These are phyloP conservation scores for Salmo trutta DNA, from an alignment of 2,797 vertebrate species.

Conservation along the genomic window DNA sequence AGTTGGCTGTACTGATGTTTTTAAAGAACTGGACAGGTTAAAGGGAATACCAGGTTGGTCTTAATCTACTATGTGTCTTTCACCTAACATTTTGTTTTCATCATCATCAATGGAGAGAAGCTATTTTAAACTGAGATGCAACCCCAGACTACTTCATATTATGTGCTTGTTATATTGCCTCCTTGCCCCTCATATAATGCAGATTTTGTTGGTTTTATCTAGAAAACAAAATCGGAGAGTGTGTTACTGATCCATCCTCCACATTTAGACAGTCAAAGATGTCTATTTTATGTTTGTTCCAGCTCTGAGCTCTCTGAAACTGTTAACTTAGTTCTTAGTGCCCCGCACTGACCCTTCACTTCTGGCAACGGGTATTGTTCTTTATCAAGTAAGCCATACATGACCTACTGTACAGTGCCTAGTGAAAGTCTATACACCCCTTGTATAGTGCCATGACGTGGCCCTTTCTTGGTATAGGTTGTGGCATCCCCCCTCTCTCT, in stretches of 20 bases:
- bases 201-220: background rate
- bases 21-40: background rate
- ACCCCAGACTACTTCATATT: background rate
- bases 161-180: background rate
- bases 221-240: background rate
- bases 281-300: background rate
- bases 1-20: background rate
- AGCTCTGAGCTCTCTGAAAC: background rate
- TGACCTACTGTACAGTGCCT: background rate
- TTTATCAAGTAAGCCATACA: background rate
- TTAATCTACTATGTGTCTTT: background rate
- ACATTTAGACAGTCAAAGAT: no score
- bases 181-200: background rate
- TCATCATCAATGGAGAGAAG: background rate
- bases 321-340: background rate
- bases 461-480: background rate
- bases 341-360: background rate
- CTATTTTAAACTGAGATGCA: background rate
- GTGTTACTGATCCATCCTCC: background rate
- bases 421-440: background rate
- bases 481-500: no score
- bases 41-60: background rate
- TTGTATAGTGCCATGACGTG: background rate
- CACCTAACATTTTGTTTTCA: background rate
- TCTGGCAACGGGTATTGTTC: background rate